These are phyloP conservation scores for Siphamia tubifer DNA, from an alignment of 2,113 vertebrate genomes.

Conservation along the genomic window DNA sequence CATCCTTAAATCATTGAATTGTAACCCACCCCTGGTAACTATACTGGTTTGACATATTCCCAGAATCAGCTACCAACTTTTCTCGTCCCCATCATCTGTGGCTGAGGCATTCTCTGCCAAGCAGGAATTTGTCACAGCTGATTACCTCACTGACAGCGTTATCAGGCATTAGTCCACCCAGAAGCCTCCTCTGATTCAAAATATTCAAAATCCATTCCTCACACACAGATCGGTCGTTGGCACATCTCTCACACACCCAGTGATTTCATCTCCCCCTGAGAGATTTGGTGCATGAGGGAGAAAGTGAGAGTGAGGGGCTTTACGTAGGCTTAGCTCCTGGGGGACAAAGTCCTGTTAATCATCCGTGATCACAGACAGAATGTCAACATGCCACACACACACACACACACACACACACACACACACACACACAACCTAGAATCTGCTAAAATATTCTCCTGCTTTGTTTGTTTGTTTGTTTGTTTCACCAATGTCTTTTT, in stretches of 20 bases:
- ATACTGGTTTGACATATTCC: slow-evolving; percentile 40
- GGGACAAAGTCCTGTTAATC: slow-evolving; percentile 55
- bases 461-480: neutral
- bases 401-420: slow-evolving; percentile 7
- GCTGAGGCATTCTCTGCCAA: slow-evolving; percentile 11
- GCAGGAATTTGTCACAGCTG: slow-evolving; percentile 52
- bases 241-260: slow-evolving; percentile 33
- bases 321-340: slow-evolving; percentile 37
- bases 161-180: slow-evolving; percentile 48
- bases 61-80: slow-evolving; percentile 39
- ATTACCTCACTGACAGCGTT: slow-evolving; percentile 58
- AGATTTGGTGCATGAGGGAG: slow-evolving; percentile 26
- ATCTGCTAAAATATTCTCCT: slow-evolving; percentile 9
- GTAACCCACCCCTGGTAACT: slow-evolving; percentile 49
- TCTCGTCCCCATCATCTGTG: slow-evolving; percentile 18
- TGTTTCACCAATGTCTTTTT: neutral
- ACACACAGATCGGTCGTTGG: slow-evolving; percentile 25
- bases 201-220: slow-evolving; percentile 62
- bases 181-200: slow-evolving; percentile 54
- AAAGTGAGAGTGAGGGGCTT: slow-evolving; percentile 39
- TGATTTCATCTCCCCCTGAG: slow-evolving; percentile 44
- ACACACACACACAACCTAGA: slow-evolving; percentile 10
- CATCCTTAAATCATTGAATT: no score
- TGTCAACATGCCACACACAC: slow-evolving; percentile 20
- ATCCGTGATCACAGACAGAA: slow-evolving; percentile 40